A percentile compares a stretch with the other conserved stretches of the same genome.
Conservation (phyloP, 2,888 invertebrate species). For the Hedya salicella region DNA sequence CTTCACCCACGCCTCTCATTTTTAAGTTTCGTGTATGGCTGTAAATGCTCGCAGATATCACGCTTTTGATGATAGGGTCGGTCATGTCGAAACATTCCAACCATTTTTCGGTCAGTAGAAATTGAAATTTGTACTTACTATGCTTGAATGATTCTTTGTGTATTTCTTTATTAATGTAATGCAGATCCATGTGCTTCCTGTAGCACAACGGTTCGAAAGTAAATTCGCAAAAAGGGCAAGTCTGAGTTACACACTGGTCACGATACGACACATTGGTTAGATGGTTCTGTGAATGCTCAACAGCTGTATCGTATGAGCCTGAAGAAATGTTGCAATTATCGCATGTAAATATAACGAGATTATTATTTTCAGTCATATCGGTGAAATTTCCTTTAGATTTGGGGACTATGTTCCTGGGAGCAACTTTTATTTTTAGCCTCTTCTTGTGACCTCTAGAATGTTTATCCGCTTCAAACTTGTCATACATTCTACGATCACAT, state of each 20-base stretch:
- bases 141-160: conserved; percentile 21
- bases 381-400: background rate
- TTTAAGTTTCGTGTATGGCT: conserved; percentile 12
- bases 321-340: conserved; percentile 18
- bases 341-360: conserved; percentile 19
- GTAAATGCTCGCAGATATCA: conserved; percentile 12
- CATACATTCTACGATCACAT: conserved; percentile 3
- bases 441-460: conserved; percentile 21
- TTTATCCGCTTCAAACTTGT: background rate
- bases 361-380: background rate
- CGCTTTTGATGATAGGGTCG: background rate
- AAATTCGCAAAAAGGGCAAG: conserved; percentile 16
- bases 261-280: background rate
- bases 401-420: background rate
- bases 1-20: conserved; percentile 8
- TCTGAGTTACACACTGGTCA: background rate
- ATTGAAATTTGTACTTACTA: conserved; percentile 10
- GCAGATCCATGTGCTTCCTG: conserved; percentile 19
- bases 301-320: conserved; percentile 27
- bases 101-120: conserved; percentile 18
- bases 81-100: background rate
- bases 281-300: conserved; percentile 36
- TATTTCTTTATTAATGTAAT: conserved; percentile 14
- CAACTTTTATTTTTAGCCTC: background rate
- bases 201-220: conserved; percentile 26